Base-by-base conservation (phyloP, 2,113 vertebrate species). In the Caranx melampygus region DNA sequence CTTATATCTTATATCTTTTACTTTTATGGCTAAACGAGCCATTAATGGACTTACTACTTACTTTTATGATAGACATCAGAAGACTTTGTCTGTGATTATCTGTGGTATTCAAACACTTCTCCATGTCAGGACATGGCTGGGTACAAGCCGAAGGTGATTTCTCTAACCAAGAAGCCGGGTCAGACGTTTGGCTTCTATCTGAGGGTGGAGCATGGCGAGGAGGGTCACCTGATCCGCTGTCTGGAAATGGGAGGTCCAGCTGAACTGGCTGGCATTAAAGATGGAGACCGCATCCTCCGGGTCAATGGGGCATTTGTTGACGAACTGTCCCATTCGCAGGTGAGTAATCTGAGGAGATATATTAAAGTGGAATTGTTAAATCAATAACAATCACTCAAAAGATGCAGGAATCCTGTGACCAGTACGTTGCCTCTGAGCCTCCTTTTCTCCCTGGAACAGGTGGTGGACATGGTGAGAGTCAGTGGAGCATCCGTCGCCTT, bases 251-350 rank as follows among this genome's bases (percentile, higher is more conserved):
- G 92, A 10, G 96, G 98, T 54, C 92, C 94, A 0, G 98, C 98
- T 1, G 95, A 97, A 45, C 86, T 95, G 75, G 96, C 96, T 0
- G 98, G 98, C 15, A 93, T 99, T 69, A 96, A 80, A 91, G 97
- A 99, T 2, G 98, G 97, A 57, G 98, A 99, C 88, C 94, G 97
- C 55, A 86, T 99, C 57, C 92, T 99, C 44, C 89, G 95, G 75
- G 95, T 99, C 70, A 97, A 98, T 0, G 95, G 96, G 1, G 85
- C 87, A 44, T 97, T 96, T 57, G 97, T 97, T 65, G 97, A 99
- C 86, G 94, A 84, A 63, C 63, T 96, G 49, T 88, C 96, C 0
- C 98, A 99, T 10, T 49, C 72, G n/a, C 91, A 96, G 96, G 98
- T 99, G 85, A 74, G 20, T 0, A 31, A 35, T 72, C 44, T 72